Percentiles rank a stretch among this genome's conserved stretches.
Evolutionary conservation across 1,140 invertebrate species (phyloP).

Genomic region (Nasonia vitripennis): DNA sequence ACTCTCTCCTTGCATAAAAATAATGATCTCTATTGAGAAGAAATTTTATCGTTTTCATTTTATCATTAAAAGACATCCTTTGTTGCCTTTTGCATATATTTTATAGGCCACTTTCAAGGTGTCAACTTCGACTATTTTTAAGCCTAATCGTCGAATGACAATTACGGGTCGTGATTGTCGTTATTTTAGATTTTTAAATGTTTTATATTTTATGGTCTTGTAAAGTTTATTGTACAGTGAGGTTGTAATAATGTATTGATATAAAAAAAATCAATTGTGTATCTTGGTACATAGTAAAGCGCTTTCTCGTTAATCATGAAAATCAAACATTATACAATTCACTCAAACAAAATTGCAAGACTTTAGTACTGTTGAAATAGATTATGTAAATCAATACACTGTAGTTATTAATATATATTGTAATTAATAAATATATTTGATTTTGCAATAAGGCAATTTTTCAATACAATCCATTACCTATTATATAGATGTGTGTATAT

Average conservation of each 20-base stretch:
- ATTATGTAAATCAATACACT: slow-evolving; percentile 45
- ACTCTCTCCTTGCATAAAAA: slow-evolving; percentile 17
- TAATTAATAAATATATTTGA: slow-evolving; percentile 60
- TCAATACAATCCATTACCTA: slow-evolving; percentile 27
- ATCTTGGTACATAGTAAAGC: slow-evolving; percentile 1
- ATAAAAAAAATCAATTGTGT: slow-evolving; percentile 20
- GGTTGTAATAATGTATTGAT: slow-evolving; percentile 37
- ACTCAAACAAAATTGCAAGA: slow-evolving; percentile 22
- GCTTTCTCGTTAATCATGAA: slow-evolving; percentile 2
- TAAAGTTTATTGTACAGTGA: slow-evolving; percentile 27
- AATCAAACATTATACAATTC: slow-evolving; percentile 44
- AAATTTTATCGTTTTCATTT: slow-evolving; percentile 40
- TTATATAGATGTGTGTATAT: slow-evolving; percentile 11
- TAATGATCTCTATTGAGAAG: slow-evolving; percentile 45
- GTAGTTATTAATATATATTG: slow-evolving; percentile 49
- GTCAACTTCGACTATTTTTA: slow-evolving; percentile 23
- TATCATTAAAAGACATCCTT: slow-evolving; percentile 46
- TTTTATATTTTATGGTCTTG: slow-evolving; percentile 55
- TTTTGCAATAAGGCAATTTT: slow-evolving; percentile 45
- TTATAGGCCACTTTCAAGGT: slow-evolving; percentile 44
- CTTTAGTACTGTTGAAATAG: slow-evolving; percentile 47
- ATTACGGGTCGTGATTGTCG: slow-evolving; percentile 30
- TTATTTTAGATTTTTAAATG: slow-evolving; percentile 48
- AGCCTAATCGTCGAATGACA: slow-evolving; percentile 40
- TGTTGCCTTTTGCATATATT: slow-evolving; percentile 45